Conservation (phyloP, 2,888 invertebrate species). For the Vannuccia rotundouncinata region DNA sequence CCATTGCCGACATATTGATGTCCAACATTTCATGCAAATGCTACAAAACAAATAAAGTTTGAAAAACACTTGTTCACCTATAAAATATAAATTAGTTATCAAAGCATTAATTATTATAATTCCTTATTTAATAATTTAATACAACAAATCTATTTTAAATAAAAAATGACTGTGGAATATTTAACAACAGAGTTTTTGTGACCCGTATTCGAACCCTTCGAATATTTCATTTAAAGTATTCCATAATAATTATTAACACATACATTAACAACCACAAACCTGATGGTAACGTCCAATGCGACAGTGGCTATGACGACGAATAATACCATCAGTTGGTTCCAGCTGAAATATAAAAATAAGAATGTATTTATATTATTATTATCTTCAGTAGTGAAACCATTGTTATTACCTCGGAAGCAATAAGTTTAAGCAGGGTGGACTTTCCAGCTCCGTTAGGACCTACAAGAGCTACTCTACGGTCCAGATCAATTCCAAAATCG, state of each 20-base stretch:
- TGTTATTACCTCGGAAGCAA: slow-evolving; percentile 75
- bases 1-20: slow-evolving; percentile 83
- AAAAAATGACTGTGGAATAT: too few species aligned
- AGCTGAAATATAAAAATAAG: slow-evolving; percentile 60
- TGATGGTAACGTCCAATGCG: slow-evolving; percentile 96
- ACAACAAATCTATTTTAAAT: too few species aligned
- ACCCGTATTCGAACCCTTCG: too few species aligned
- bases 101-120: too few species aligned
- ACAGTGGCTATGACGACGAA: slow-evolving; percentile 93
- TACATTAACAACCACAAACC: too few species aligned
- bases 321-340: slow-evolving; percentile 88
- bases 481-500: slow-evolving; percentile 97
- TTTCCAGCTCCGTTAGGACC: slow-evolving; percentile 98
- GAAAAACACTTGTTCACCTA: too few species aligned
- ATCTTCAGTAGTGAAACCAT: not conserved
- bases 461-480: slow-evolving; percentile 85
- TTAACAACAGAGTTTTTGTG: too few species aligned
- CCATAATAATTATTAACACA: too few species aligned
- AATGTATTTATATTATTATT: not conserved
- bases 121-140: too few species aligned
- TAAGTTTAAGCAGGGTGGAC: slow-evolving; percentile 86
- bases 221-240: too few species aligned
- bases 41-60: slow-evolving; percentile 43
- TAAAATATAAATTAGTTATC: not conserved
- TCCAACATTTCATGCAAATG: slow-evolving; percentile 93